Evolutionary conservation across 2,113 vertebrate species (phyloP).

Genomic region (Leptosomus discolor): DNA sequence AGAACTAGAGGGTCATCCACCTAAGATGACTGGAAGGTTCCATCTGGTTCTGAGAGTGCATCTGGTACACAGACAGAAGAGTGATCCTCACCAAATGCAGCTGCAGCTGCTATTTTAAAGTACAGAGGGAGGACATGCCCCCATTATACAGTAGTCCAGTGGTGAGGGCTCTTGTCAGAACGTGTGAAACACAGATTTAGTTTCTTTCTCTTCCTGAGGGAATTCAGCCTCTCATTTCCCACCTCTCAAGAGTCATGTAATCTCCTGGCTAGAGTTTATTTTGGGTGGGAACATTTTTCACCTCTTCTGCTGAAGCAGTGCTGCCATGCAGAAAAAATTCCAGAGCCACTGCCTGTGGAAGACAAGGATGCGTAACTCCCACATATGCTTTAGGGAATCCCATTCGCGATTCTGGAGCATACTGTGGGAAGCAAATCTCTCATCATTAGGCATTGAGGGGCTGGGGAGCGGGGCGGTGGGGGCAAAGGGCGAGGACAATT

Average conservation of each 20-base stretch:
- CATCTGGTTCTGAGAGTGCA: background rate
- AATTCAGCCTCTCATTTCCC: slow-evolving; percentile 15
- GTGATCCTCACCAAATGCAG: background rate
- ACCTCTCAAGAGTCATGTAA: slow-evolving; percentile 18
- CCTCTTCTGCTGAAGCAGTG: slow-evolving; percentile 16
- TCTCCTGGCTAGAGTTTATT: slow-evolving; percentile 27
- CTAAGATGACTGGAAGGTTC: background rate
- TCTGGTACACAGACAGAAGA: background rate
- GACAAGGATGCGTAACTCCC: slow-evolving; percentile 14
- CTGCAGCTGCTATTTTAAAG: slow-evolving; percentile 20
- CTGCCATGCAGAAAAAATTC: background rate
- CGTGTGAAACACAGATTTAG: background rate
- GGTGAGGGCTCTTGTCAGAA: background rate
- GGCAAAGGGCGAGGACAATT: background rate
- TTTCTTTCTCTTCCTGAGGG: slow-evolving; percentile 6
- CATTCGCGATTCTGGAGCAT: background rate
- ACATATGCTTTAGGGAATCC: slow-evolving; percentile 31
- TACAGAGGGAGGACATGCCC: background rate
- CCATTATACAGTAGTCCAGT: background rate
- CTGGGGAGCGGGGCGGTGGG: accelerated
- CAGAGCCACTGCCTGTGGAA: background rate
- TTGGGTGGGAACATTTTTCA: slow-evolving; percentile 42
- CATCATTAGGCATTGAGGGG: background rate
- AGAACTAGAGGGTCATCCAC: background rate
- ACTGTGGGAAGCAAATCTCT: slow-evolving; percentile 10